Conservation (phyloP, 2,113 vertebrate genomes). For the Okapia johnstoni region DNA sequence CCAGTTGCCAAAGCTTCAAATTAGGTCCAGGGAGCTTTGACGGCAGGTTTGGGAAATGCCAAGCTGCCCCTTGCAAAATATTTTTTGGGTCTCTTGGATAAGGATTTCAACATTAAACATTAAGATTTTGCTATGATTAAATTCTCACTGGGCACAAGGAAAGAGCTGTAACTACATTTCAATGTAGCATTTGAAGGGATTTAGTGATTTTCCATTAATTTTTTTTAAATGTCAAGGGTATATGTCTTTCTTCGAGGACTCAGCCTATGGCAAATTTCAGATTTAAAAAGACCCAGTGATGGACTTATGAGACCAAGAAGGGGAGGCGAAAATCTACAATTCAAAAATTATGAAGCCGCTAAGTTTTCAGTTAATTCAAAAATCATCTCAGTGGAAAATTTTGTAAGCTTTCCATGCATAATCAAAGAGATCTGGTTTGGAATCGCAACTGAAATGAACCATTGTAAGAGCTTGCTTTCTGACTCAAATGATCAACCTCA, state of each 20-base stretch:
- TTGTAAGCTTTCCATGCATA: background rate
- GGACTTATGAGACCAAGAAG: conserved; percentile 1
- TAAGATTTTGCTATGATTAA: background rate
- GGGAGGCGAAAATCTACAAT: background rate
- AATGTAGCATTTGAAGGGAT: conserved; percentile 4
- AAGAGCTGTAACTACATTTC: conserved; percentile 25
- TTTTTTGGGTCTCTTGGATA: background rate
- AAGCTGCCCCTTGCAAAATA: background rate
- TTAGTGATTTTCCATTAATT: conserved; percentile 57
- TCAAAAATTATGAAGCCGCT: background rate
- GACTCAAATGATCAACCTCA: background rate
- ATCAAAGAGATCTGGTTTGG: background rate
- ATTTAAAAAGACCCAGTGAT: background rate
- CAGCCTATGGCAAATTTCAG: conserved; percentile 34
- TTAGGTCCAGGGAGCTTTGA: background rate
- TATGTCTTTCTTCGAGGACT: conserved; percentile 11
- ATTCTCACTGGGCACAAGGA: background rate
- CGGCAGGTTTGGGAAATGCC: background rate
- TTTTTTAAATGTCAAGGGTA: conserved; percentile 57
- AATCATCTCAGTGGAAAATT: conserved; percentile 9
- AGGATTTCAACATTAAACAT: conserved; percentile 18
- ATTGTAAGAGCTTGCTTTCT: background rate
- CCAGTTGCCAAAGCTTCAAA: background rate
- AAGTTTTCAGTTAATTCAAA: conserved; percentile 46
- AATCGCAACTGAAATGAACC: background rate